Evolutionary conservation across 2,888 invertebrate species (phyloP).

Genomic region (Caenorhabditis becei): DNA sequence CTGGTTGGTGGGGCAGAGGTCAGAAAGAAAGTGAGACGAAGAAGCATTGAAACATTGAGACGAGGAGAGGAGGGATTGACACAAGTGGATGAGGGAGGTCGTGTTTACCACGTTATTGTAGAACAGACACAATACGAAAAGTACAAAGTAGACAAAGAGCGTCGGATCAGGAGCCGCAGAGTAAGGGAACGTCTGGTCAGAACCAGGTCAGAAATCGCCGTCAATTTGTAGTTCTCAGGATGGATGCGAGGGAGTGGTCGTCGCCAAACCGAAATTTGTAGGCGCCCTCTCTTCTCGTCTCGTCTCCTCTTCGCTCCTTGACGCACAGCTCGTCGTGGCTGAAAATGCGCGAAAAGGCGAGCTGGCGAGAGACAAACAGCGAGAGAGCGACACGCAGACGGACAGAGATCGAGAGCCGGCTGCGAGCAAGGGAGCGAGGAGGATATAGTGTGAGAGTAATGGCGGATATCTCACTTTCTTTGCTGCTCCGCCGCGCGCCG

Average conservation of each 20-base stretch:
- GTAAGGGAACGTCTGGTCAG: constrained; percentile 1
- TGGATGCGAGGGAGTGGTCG: constrained; percentile 16
- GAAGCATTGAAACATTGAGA: not conserved
- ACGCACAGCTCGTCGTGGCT: constrained; percentile 24
- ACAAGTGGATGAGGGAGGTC: constrained; percentile 9
- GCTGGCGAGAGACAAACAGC: constrained; percentile 21
- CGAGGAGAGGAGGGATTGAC: not conserved
- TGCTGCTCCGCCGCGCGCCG: constrained; percentile 23
- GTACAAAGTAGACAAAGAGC: not conserved
- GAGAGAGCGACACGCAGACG: constrained; percentile 3
- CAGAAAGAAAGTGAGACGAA: constrained; percentile 15
- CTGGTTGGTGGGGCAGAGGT: constrained; percentile 1
- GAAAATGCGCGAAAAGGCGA: constrained; percentile 55
- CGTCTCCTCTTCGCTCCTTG: constrained; percentile 25
- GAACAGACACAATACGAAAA: not conserved
- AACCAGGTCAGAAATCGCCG: constrained; percentile 4
- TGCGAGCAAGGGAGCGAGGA: constrained; percentile 5
- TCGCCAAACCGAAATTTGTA: constrained; percentile 20
- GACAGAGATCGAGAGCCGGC: constrained; percentile 22
- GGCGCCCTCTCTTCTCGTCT: not conserved
- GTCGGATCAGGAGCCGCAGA: not conserved
- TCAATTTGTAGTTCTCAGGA: constrained; percentile 17
- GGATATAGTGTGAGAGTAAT: constrained; percentile 43
- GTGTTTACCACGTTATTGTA: constrained; percentile 18
- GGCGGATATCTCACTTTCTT: constrained; percentile 45